phyloP scores from a whole-genome alignment of 2,113 vertebrate species.

The Gallinago jamesoni region DNA sequence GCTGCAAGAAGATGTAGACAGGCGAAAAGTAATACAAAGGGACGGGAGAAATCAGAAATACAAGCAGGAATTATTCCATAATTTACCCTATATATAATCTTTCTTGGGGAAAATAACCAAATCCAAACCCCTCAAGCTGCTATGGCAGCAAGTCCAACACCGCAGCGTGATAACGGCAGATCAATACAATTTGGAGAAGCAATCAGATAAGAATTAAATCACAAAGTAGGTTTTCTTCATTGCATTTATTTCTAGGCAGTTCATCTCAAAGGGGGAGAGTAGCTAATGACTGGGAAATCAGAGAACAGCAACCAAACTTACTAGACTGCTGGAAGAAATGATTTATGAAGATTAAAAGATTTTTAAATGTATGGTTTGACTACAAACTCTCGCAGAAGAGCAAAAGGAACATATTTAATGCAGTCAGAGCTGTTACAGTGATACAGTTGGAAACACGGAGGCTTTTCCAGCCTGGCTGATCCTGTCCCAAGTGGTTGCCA shows the following conservation, averaged over 20 bases:
- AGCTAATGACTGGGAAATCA: slow-evolving; percentile 28
- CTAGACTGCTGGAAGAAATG: slow-evolving; percentile 38
- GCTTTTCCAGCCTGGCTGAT: not conserved
- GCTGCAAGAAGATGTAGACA: not conserved
- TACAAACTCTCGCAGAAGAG: slow-evolving; percentile 11
- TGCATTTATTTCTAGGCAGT: slow-evolving; percentile 22
- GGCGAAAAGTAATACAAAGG: not conserved
- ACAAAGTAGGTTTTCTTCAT: slow-evolving; percentile 21
- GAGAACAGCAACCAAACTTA: slow-evolving; percentile 24
- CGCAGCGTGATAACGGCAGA: not conserved
- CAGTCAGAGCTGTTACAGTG: not conserved
- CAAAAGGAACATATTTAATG: slow-evolving; percentile 22
- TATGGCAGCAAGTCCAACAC: not conserved
- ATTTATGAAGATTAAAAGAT: slow-evolving; percentile 62
- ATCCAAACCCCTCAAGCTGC: not conserved
- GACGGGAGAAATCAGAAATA: not conserved
- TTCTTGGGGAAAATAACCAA: not conserved
- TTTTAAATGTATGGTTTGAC: slow-evolving; percentile 6
- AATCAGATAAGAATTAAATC: slow-evolving; percentile 26
- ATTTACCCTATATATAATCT: not conserved
- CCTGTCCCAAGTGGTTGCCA: fast-evolving
- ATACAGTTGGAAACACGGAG: not conserved
- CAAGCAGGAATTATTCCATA: not conserved
- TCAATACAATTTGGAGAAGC: slow-evolving; percentile 31
- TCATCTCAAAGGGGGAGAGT: not conserved